phyloP scores from a whole-genome alignment of 2,797 vertebrate genomes.

The Gallirallus australis region DNA sequence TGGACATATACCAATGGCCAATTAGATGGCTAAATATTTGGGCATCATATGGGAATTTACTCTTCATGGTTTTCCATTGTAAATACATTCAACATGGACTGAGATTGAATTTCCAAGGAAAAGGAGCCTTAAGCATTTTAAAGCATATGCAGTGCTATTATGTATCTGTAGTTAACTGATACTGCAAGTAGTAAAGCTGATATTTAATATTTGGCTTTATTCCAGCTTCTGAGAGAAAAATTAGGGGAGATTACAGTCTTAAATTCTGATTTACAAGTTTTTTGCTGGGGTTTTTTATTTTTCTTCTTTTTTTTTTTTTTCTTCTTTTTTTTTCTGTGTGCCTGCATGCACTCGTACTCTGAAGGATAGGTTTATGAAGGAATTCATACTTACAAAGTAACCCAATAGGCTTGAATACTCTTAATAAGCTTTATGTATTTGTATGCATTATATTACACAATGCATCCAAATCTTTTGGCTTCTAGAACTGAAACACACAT shows the following conservation, averaged over 20 bases:
- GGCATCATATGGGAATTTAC: background rate
- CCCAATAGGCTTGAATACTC: background rate
- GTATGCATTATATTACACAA: background rate
- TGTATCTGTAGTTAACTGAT: background rate
- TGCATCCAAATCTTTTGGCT: background rate
- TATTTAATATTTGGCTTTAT: background rate
- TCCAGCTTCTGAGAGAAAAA: background rate
- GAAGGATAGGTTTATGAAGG: background rate
- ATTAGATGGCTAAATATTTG: background rate
- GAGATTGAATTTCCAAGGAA: background rate
- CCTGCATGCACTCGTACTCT: background rate
- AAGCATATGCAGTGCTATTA: background rate
- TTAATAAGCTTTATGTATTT: background rate
- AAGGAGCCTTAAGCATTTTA: background rate
- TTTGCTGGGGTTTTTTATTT: background rate
- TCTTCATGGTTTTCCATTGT: background rate
- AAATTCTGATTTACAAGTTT: background rate
- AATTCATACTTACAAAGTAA: background rate
- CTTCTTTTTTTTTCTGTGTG: fast-evolving
- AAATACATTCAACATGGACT: background rate
- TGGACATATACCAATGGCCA: background rate
- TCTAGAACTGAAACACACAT: background rate
- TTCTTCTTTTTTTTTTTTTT: too few species aligned
- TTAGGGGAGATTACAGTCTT: background rate
- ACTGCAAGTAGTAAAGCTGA: background rate